Percentiles rank a stretch among this genome's conserved stretches.
Evolutionary conservation across 2,113 vertebrate species (phyloP).

Genomic region (Alligator sinensis): DNA sequence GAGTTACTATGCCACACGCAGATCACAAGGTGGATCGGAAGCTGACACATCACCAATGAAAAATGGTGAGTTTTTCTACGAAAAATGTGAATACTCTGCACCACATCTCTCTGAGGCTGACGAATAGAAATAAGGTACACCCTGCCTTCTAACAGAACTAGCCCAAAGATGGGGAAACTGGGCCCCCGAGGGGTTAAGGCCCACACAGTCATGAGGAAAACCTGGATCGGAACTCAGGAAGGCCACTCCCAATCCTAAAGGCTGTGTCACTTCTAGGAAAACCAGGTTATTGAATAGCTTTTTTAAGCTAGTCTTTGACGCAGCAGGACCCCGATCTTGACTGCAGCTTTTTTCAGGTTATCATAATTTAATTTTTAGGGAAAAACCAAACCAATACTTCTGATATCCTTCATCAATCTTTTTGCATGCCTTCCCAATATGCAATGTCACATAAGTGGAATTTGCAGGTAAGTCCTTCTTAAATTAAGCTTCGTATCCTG

Average conservation of each 20-base stretch:
- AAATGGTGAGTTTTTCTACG: too few species aligned
- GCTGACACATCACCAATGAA: fast-evolving
- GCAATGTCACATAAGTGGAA: slow-evolving; percentile 42
- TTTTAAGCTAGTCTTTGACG: not conserved
- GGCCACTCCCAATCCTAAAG: not conserved
- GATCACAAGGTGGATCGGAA: not conserved
- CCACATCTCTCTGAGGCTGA: not conserved
- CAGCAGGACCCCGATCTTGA: not conserved
- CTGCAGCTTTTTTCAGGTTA: not conserved
- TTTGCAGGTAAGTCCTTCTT: slow-evolving; percentile 1
- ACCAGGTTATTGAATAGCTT: not conserved
- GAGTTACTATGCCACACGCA: not conserved
- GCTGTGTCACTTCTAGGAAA: not conserved
- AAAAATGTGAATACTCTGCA: not conserved
- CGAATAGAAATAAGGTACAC: not conserved
- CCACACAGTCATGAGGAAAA: not conserved
- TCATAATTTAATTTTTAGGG: not conserved
- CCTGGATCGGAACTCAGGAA: not conserved
- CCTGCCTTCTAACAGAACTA: not conserved
- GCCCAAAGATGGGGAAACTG: not conserved
- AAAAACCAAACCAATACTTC: not conserved
- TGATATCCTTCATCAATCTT: not conserved
- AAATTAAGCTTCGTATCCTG: slow-evolving; percentile 63
- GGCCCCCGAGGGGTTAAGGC: not conserved
- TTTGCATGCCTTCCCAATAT: not conserved